A percentile compares a stretch with the other conserved stretches of the same genome.
Conservation (phyloP, 2,113 vertebrate species). For the Ginglymostoma cirratum region DNA sequence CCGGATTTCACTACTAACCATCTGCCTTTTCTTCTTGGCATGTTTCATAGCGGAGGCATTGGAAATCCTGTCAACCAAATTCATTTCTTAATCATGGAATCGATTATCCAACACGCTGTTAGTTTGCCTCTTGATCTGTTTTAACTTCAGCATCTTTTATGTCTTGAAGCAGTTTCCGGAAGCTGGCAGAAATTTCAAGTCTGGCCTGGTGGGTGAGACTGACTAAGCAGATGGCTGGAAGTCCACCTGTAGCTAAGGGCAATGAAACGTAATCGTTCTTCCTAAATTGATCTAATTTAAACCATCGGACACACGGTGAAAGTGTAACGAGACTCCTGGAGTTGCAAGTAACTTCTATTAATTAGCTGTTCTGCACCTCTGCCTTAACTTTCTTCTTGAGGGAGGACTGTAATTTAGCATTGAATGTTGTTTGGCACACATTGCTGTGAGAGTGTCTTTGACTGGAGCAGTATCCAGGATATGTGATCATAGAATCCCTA, state of each 20-base stretch:
- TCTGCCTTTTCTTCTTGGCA: not conserved
- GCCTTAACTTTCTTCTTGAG: not conserved
- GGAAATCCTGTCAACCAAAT: not conserved
- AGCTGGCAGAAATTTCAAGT: not conserved
- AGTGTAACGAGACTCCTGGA: constrained; percentile 20
- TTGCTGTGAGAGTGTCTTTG: not conserved
- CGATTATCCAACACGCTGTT: not conserved
- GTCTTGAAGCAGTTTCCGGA: not conserved
- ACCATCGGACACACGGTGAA: not conserved
- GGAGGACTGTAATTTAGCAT: constrained; percentile 1
- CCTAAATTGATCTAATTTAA: constrained; percentile 15
- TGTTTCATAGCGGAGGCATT: not conserved
- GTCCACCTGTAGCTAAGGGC: constrained; percentile 15
- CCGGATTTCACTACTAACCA: not conserved
- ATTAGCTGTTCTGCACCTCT: constrained; percentile 21
- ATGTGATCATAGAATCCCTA: not conserved
- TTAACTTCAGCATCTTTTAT: not conserved
- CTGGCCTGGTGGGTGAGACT: not conserved
- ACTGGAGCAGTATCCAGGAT: not conserved
- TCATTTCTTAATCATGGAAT: not conserved
- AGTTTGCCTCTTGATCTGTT: not conserved
- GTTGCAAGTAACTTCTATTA: not conserved
- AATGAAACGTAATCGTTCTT: not conserved
- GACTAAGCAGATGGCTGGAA: constrained; percentile 16
- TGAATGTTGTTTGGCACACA: constrained; percentile 16